phyloP scores from a whole-genome alignment of 2,888 invertebrate genomes.

The Drosophila hawaiiensis region DNA sequence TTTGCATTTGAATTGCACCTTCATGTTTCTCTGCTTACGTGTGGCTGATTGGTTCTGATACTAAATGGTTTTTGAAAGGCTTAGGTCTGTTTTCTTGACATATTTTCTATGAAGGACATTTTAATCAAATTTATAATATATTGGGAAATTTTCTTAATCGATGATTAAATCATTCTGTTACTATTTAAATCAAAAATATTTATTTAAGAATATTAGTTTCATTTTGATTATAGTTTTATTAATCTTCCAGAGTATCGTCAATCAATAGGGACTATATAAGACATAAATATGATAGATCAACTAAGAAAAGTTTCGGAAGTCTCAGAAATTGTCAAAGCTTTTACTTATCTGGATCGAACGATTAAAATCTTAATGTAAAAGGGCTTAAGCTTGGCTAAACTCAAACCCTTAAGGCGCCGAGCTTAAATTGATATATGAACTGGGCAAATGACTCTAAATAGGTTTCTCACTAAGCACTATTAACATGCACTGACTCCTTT shows the following conservation, averaged over 20 bases:
- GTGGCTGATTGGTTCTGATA: background rate
- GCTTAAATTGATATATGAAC: background rate
- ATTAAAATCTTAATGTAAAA: background rate
- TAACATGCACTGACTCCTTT: slow-evolving; percentile 14
- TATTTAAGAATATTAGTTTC: background rate
- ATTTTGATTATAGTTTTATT: background rate
- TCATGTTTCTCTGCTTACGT: background rate
- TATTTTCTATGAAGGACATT: background rate
- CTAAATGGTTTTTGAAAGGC: background rate
- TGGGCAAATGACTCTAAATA: background rate
- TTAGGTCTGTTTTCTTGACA: background rate
- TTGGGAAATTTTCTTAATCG: background rate
- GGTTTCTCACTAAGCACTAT: background rate
- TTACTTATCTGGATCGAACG: background rate
- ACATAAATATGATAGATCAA: background rate
- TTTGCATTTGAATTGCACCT: background rate
- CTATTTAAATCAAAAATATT: background rate
- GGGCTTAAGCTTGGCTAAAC: background rate
- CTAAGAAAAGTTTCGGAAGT: background rate
- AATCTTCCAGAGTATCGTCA: background rate
- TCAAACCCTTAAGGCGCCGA: background rate
- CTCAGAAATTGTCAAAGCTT: background rate
- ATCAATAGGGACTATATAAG: background rate
- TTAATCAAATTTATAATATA: background rate
- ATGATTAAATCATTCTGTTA: background rate